Evolutionary conservation across 1,140 invertebrate genomes (phyloP), one percentile per base, ranked within the genome.

Genomic region (Caenorhabditis inopinata): DNA sequence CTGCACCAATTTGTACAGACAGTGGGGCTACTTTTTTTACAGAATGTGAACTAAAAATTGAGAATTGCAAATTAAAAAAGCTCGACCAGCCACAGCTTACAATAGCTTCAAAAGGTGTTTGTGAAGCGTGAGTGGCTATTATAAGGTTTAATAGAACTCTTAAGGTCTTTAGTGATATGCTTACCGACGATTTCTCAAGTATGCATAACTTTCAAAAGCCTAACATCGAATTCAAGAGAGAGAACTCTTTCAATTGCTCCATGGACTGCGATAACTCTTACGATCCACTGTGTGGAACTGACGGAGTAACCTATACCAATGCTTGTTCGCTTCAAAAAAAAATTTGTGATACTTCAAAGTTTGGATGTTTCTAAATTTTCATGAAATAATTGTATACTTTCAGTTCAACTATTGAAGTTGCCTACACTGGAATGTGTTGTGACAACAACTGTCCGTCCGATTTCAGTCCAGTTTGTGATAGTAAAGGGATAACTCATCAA

Each of bases 391-490:
- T 38, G 38, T 14, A 42, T 5, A 42, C 21, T 68, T 68, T 32
- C 51, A 68, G 32, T 27, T 25, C 46, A 18, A 25, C 27, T 5
- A 29, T 79, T 38, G 25, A 51, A 74, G 48, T 79, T 14, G 29
- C 46, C 6, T 79, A 82, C 48, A 38, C 51, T 18, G 81, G 81
- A 35, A 53, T 47, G 76, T 81, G 80, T 51, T 81, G 80, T 79
- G 49, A 74, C 14, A 29, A 35, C 11, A 68, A 82, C 5, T 87
- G 85, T 29, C 47, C 81, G 14, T 38, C 68, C 18, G 77, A 85
- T n/a, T 87, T 79, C 42, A 75, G 32, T 23, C 85, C 85, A 18
- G 82, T 86, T 73, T 87, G 85, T 82, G 85, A 87, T 68, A 80
- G n/a, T 45, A 49, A 81, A 78, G 62, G 51, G 0, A 80, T 21